Base-by-base conservation (phyloP, 2,888 invertebrate species). In the Magallana nippona region DNA sequence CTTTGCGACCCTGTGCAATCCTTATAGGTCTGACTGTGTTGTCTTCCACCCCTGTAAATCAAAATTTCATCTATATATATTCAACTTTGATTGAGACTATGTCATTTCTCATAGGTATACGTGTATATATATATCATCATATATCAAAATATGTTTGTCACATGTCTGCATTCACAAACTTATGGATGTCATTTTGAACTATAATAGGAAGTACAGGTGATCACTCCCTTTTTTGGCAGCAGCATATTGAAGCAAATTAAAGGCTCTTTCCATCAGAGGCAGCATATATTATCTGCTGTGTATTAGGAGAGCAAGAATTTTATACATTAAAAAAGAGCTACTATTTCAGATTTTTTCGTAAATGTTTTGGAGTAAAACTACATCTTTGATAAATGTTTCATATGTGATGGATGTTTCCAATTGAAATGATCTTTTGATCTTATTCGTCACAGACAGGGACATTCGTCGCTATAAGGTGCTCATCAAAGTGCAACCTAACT, bases 141-240 rank as follows among this genome's bases (percentile, higher is more conserved):
- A 27, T 32, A 71, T 22, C 22, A 71, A 71, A 15, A 27, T 32
- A 71, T 71, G 11, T 62, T 11, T 71, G 22, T 32, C 8, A 71
- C 71, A 71, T 22, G 27, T 22, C 63, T 71, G 32, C 71, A 71
- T 71, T 71, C 71, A 71, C 32, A 32, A n/a, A 17, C 60, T 60
- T 60, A n/a, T 19, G 22, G 71, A 22, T 81, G 62, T 83, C 62
- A 83, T 83, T 83, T 58, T 83, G 71, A 71, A 71, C 32, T 71
- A 71, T 71, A 71, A 71, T 15, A 32, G 79, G 79, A 82, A 79
- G 56, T 57, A 22, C 57, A 78, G 85, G 85, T 81, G 83, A 83
- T 85, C 22, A 83, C 81, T 80, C 81, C 84, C 84, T 81, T 32
- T 44, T 58, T 84, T 81, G 84, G 84, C 84, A 84, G 84, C 84